Evolutionary conservation across 1,140 invertebrate species (phyloP), one percentile per base, ranked within the genome.

Genomic region (Anastrepha ludens): DNA sequence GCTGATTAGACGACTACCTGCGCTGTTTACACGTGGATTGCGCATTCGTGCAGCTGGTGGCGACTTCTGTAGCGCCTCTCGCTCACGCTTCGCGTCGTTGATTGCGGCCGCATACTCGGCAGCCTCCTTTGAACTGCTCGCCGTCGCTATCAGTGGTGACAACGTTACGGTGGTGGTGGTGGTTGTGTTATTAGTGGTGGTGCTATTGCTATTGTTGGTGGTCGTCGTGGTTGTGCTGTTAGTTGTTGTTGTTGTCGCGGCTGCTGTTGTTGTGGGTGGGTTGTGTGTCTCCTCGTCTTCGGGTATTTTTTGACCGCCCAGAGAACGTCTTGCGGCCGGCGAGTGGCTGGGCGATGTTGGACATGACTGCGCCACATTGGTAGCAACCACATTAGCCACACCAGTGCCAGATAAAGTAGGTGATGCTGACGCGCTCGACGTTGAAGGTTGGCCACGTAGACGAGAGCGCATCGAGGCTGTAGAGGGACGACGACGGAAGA

Each of bases 401-500:
- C 47, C 74, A 50, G 78, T 64, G 15, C 85, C 90, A 11, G 90
- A 91, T 44, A 88, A 88, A 6, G 64, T 58, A 13, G 65, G 20
- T 9, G 62, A 44, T 20, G 47, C 78, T 60, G 67, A 87, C 88
- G 88, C 88, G 86, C 59, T 90, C 89, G 81, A 87, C 88, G 90
- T 15, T 47, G 87, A 58, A 29, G 87, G 20, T 55, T 91, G 91
- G 65, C 92, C 91, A 64, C 90, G 91, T 8, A 91, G 89, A 41
- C 91, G 91, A 44, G 90, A 86, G 2, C 91, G 90, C 2, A 91
- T 91, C 41, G 90, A 89, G 0, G 91, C 89, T 60, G 87, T 91
- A 58, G 91, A 92, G 15, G 92, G 91, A 93, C 93, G 95, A 93
- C 92, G 94, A 88, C 93, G 94, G 90, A 90, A 95, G 88, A 89